These are phyloP conservation scores for Mormyrus proboscirostris DNA, from an alignment of 2,797 vertebrate species.

Conservation along the genomic window DNA sequence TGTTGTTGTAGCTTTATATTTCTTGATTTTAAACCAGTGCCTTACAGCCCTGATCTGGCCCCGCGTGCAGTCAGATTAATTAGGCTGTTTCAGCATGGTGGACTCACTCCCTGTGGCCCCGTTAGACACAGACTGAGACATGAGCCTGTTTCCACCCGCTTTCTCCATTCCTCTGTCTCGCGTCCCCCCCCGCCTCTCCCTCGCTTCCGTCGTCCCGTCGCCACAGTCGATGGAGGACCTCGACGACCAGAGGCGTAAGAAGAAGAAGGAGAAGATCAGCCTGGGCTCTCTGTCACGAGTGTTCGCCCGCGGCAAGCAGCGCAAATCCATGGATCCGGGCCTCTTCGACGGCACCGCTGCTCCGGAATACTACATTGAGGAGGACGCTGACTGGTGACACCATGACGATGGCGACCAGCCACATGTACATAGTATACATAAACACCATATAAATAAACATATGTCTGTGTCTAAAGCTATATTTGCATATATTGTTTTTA, in stretches of 20 bases:
- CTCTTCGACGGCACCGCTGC: conserved; percentile 90
- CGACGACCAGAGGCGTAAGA: conserved; percentile 97
- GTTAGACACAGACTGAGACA: neutral
- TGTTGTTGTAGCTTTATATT: neutral
- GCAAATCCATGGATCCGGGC: conserved; percentile 91
- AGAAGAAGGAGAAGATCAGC: conserved; percentile 98
- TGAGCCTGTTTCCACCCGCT: neutral
- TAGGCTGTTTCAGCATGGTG: neutral
- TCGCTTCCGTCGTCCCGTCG: neutral
- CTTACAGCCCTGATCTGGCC: neutral
- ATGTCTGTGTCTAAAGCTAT: conserved; percentile 4
- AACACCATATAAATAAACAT: neutral
- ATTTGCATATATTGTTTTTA: conserved; percentile 14
- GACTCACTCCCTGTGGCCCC: neutral
- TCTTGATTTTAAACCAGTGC: neutral
- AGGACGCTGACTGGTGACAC: conserved; percentile 94
- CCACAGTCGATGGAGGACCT: conserved; percentile 93
- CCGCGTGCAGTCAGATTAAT: neutral
- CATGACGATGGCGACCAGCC: neutral
- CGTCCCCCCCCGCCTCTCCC: neutral
- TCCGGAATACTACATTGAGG: conserved; percentile 97
- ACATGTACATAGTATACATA: conserved; percentile 4
- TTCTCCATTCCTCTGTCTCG: conserved; percentile 3
- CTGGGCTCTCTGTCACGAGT: conserved; percentile 94
- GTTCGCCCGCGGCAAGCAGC: conserved; percentile 88